A percentile compares a stretch with the other conserved stretches of the same genome.
Evolutionary conservation across 92 coral and sea anemone genomes (phyloP).

Genomic region (Bergia puertoricense): DNA sequence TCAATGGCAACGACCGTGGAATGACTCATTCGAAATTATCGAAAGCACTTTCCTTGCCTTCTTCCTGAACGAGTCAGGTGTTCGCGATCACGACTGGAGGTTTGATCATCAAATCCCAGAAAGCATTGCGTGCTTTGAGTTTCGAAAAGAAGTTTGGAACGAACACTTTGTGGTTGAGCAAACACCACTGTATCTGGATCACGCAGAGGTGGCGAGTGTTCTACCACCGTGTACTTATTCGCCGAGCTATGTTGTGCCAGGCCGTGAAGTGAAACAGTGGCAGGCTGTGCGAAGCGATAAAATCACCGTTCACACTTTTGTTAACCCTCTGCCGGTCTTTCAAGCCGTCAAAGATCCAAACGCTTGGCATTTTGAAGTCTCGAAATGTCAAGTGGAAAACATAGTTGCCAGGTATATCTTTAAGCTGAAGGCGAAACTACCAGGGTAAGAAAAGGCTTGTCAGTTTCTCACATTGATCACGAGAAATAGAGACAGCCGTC

Average conservation of each 20-base stretch:
- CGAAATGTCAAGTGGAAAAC: conserved; percentile 9
- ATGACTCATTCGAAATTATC: conserved; percentile 36
- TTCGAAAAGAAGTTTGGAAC: conserved; percentile 13
- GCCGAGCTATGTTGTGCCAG: conserved; percentile 27
- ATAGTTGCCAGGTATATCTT: conserved; percentile 28
- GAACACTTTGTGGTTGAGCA: conserved; percentile 10
- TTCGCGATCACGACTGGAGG: background rate
- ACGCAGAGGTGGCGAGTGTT: conserved; percentile 16
- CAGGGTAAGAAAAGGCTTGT: conserved; percentile 11
- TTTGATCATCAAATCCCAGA: conserved; percentile 32
- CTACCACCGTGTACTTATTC: conserved; percentile 4
- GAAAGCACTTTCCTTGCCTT: conserved; percentile 8
- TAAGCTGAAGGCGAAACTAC: background rate
- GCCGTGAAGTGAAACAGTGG: conserved; percentile 28
- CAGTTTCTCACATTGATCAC: no score
- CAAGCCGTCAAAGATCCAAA: conserved; percentile 6
- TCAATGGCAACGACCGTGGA: conserved; percentile 25
- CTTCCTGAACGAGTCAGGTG: conserved; percentile 25
- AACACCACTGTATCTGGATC: background rate
- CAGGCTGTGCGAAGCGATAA: conserved; percentile 2
- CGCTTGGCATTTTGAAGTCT: conserved; percentile 11
- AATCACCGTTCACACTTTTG: conserved; percentile 20
- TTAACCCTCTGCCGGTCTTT: conserved; percentile 9
- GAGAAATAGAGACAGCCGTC: background rate
- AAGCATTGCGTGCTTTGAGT: background rate